A percentile compares a stretch with the other conserved stretches of the same genome.
These are phyloP conservation scores for Agrotis clavis DNA, from an alignment of 2,888 invertebrate species.

Conservation along the genomic window DNA sequence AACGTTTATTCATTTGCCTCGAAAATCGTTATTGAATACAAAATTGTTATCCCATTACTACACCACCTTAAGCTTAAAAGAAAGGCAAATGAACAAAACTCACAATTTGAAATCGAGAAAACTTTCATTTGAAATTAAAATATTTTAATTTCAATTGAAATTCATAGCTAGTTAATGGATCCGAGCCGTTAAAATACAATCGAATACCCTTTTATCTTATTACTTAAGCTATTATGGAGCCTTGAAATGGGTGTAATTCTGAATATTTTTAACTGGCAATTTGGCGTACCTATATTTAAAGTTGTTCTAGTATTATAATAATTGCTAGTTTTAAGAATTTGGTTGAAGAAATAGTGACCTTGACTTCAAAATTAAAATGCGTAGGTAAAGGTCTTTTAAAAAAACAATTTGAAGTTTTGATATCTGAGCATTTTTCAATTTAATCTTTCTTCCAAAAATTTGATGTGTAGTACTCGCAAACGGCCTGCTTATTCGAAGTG, in stretches of 20 bases:
- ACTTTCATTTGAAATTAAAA: conserved; percentile 20
- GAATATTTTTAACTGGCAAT: not conserved
- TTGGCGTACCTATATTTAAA: not conserved
- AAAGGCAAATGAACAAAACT: not conserved
- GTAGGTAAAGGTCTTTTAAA: not conserved
- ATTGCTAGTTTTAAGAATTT: not conserved
- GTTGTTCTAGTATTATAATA: not conserved
- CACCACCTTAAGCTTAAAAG: not conserved
- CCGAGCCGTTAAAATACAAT: conserved; percentile 25
- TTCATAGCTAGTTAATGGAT: conserved; percentile 31
- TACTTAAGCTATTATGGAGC: conserved; percentile 12
- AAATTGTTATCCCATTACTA: too few relatives aligned
- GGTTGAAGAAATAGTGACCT: not conserved
- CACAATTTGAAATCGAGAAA: not conserved
- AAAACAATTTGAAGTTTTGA: not conserved
- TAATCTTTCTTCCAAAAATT: too few relatives aligned
- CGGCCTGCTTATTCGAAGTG: too few relatives aligned
- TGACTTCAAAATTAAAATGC: not conserved
- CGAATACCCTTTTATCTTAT: conserved; percentile 26
- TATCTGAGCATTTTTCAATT: too few relatives aligned
- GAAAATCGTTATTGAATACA: too few relatives aligned
- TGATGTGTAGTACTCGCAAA: too few relatives aligned
- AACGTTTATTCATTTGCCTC: too few relatives aligned
- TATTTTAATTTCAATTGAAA: conserved; percentile 33
- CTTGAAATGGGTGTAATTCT: conserved; percentile 12